Evolutionary conservation across 2,797 vertebrate species (phyloP), one percentile per base, ranked within the genome.

Genomic region (Acrossocheilus fasciatus): DNA sequence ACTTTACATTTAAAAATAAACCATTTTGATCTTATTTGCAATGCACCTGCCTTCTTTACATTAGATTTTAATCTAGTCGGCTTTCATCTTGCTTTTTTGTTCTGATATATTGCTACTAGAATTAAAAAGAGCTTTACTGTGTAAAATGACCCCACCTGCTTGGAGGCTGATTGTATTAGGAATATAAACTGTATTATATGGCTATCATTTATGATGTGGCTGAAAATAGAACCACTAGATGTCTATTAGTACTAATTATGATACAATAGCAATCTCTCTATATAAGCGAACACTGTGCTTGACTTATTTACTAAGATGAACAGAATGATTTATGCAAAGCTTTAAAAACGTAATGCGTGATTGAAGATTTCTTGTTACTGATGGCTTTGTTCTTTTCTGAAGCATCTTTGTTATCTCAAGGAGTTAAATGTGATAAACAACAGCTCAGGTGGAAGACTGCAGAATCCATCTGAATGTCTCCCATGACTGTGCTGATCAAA

Each of bases 231-330:
- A 85, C 62, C 59, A 70, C 57, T 76, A 9, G 54, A 12, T 47
- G 20, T 72, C 45, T 6, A 47, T 69, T 54, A 57, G 17, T 50
- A 70, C 54, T 74, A 86, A 86, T 59, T 74, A 80, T 74, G 41
- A 86, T 52, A 62, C 45, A 80, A 72, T 36, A 36, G 39, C n/a
- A 82, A 76, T 84, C 52, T 87, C 81, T 90, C 75, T 86, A 81
- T 50, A 26, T 76, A 39, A 26, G 30, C n/a, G 5, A 66, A 76
- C 18, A 73, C 17, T 75, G 18, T 12, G 4, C 41, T 84, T 43
- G 39, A 82, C 20, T 62, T 83, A 59, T 83, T 62, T 23, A 36
- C 50, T n/a, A 39, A 74, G 47, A 30, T 52, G 36, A 43, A 4
- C 9, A 47, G 2, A 9, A 62, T 23, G 8, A 64, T 83, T 64